Base-by-base conservation (phyloP, 2,888 invertebrate species). In the Tipula lateralis region DNA sequence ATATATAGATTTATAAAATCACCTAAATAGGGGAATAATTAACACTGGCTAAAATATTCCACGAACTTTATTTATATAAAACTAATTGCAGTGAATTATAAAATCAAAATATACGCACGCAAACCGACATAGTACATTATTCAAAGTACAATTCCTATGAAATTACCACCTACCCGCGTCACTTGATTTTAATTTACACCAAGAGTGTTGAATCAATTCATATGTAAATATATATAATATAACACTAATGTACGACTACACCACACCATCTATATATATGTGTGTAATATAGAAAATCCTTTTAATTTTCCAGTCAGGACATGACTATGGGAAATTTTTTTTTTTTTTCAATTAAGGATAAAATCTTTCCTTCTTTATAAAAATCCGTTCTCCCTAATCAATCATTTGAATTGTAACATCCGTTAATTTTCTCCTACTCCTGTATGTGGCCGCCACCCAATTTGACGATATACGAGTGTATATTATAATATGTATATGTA, bases 221-320 rank as follows among this genome's bases (percentile, higher is more conserved):
- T 66, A 66, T 24, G 66, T 66, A 50, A 50, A 66, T 66, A n/a
- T 2, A 39, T 32, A 32, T 32, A n/a, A 44, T 16, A 66, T 66
- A 66, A 24, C 9, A 66, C 66, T 66, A 66, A 66, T 66, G 9
- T 24, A 66, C 66, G 24, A 66, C 19, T 9, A 24, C 66, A 19
- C 19, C 12, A 66, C 66, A 66, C 19, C 50, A 50, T 7, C 5
- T 19, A 19, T 3, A 1, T 7, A 36, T 36, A 36, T 9, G 2
- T 12, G 6, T n/a, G 12, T 16, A 19, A 7, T 2, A 50, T 7
- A 50, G 9, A 1, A 66, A 66, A 66, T 66, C 66, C 66, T 66
- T 66, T n/a, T 66, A 66, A 66, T 66, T 66, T 66, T 66, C 66
- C 24, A 66, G 66, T 66, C 66, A 66, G 66, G 66, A 66, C 66